These are phyloP conservation scores for Archocentrus centrarchus DNA, from an alignment of 2,113 vertebrate genomes.

Conservation along the genomic window DNA sequence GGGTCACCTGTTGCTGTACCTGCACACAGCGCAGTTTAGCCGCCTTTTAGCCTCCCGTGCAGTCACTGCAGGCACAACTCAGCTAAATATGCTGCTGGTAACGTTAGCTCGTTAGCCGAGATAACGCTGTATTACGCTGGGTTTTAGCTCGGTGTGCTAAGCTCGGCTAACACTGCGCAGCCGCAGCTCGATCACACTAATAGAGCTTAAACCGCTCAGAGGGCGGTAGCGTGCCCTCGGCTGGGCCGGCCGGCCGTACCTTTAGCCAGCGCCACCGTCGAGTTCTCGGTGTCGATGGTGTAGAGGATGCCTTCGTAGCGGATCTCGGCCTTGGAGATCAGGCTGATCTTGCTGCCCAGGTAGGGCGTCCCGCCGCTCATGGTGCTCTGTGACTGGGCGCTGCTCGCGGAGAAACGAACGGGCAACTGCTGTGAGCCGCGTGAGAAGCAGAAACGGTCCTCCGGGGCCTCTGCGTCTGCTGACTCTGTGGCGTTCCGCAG, in stretches of 20 bases:
- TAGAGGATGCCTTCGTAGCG: conserved; percentile 83
- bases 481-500: conserved; percentile 20
- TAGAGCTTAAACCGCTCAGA: neutral
- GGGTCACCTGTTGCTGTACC: neutral
- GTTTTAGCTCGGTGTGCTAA: neutral
- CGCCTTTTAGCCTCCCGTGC: neutral
- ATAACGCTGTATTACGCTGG: neutral
- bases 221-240: neutral
- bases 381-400: conserved; percentile 39
- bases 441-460: neutral
- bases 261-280: conserved; percentile 88
- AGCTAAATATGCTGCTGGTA: neutral
- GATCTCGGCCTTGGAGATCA: conserved; percentile 87
- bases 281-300: conserved; percentile 87
- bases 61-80: no score
- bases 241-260: conserved; percentile 32
- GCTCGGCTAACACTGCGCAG: neutral
- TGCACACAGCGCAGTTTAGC: neutral
- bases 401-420: neutral
- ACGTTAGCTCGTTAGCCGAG: neutral
- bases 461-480: conserved; percentile 24
- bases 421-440: neutral
- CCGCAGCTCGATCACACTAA: neutral
- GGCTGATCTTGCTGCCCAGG: conserved; percentile 93
- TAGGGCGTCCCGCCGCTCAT: conserved; percentile 89